Evolutionary conservation across 1,140 invertebrate species (phyloP).

Genomic region (Bombus impatiens): DNA sequence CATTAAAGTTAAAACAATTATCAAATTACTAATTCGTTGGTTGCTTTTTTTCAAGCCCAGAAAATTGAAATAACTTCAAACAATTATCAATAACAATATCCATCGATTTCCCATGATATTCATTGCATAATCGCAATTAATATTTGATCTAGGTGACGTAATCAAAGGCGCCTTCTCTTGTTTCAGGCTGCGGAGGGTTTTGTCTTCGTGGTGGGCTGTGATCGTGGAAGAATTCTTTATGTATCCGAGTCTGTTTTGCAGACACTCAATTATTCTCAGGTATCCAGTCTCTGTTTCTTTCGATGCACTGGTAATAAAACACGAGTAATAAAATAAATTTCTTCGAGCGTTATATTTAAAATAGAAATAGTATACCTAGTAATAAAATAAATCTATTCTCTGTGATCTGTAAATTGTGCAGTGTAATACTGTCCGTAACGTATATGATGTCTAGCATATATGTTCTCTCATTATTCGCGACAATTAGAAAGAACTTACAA

Average conservation of each 20-base stretch:
- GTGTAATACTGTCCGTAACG: neutral
- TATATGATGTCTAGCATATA: no score
- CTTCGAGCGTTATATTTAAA: no score
- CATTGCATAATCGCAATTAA: constrained; percentile 42
- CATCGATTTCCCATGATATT: neutral
- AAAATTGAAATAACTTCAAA: neutral
- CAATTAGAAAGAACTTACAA: no score
- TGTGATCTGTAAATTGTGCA: neutral
- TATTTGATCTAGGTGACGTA: constrained; percentile 50
- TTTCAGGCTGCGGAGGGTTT: constrained; percentile 94
- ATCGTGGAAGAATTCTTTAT: constrained; percentile 94
- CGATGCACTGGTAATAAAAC: neutral
- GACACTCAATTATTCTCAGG: constrained; percentile 93
- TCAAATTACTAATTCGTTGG: no score
- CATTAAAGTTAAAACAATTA: neutral
- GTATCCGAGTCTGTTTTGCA: constrained; percentile 95
- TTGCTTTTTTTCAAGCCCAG: no score
- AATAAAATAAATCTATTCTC: neutral
- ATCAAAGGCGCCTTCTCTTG: constrained; percentile 53
- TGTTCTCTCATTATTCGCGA: no score
- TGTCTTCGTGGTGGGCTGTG: constrained; percentile 96
- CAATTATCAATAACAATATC: neutral
- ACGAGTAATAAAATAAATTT: constrained; percentile 11
- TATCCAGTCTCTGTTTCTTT: constrained; percentile 72
- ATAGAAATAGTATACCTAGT: neutral